Base-by-base conservation (phyloP, 2,888 invertebrate genomes). In the Epinotia bilunana region DNA sequence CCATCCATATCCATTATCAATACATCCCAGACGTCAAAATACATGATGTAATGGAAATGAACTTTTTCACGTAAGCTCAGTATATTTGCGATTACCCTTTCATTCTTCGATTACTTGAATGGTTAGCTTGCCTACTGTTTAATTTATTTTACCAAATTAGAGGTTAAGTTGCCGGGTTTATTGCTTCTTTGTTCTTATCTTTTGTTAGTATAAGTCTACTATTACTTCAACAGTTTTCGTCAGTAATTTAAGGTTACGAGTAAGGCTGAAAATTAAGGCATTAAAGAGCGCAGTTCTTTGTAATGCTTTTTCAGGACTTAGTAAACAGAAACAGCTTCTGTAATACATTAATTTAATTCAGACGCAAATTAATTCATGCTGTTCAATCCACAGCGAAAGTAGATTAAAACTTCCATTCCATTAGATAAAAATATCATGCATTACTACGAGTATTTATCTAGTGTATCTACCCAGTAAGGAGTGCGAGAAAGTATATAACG, bases 191-290 rank as follows among this genome's bases (percentile, higher is more conserved):
- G 20, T 11, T 58, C 23, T 12, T 12, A 46, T 46, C 69, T 43
- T 69, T 69, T 69, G 23, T 46, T 46, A 11, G 46, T 23, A 43
- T 28, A 23, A 58, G 58, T 43, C 23, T 46, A 4, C 16, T 23
- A 60, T 60, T 69, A 69, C 23, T 28, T 69, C 33, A 61, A 16
- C 23, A 13, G n/a, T 61, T 53, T n/a, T n/a, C 53, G 16, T 53
- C 0, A 53, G 53, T 53, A n/a, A 53, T 49, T 49, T 53, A 53
- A 1, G 53, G n/a, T n/a, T 49, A 4, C 49, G 49, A 16, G 16
- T 49, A 49, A 16, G 16, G 16, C 4, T 49, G 5, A 6, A 33
- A 33, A 33, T 39, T 39, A 39, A 33, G 33, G 33, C 6, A 33
- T 33, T 39, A 9, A 5, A 5, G 13, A 6, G 5, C 16, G 5